Conservation (phyloP, 2,113 vertebrate genomes). For the Rhipidura dahli region DNA sequence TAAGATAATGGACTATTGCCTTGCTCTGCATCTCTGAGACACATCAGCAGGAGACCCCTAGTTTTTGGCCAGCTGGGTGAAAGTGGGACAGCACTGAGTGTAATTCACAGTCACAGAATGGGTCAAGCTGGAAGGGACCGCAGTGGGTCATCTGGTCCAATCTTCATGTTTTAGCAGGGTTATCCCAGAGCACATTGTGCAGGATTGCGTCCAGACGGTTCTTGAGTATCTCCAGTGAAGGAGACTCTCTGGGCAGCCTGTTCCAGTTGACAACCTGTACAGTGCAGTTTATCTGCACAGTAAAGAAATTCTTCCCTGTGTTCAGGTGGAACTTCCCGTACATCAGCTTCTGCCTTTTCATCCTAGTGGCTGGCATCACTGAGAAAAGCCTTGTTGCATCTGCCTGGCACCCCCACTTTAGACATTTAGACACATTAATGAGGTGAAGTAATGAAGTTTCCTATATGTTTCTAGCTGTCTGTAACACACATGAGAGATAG, state of each 20-base stretch:
- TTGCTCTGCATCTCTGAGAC: background rate
- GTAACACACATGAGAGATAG: fast-evolving
- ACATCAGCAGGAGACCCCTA: fast-evolving
- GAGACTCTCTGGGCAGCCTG: background rate
- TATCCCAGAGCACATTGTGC: background rate
- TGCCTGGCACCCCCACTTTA: background rate
- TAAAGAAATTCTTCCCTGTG: background rate
- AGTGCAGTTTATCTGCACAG: background rate
- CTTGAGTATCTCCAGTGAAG: background rate
- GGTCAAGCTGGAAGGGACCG: background rate
- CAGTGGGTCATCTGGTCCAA: background rate
- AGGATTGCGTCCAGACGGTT: background rate
- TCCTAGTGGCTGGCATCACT: background rate
- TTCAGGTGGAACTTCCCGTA: background rate
- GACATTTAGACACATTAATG: background rate
- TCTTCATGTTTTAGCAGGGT: background rate
- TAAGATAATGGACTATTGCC: background rate
- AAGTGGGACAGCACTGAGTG: fast-evolving
- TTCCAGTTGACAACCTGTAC: background rate
- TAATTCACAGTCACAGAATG: background rate
- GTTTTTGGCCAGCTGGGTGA: background rate
- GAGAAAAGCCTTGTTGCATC: background rate
- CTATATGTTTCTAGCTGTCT: fast-evolving
- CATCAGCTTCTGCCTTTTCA: background rate
- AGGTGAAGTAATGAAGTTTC: background rate